Evolutionary conservation across 2,888 invertebrate genomes (phyloP).

Genomic region (Lasioglossum villosulum): DNA sequence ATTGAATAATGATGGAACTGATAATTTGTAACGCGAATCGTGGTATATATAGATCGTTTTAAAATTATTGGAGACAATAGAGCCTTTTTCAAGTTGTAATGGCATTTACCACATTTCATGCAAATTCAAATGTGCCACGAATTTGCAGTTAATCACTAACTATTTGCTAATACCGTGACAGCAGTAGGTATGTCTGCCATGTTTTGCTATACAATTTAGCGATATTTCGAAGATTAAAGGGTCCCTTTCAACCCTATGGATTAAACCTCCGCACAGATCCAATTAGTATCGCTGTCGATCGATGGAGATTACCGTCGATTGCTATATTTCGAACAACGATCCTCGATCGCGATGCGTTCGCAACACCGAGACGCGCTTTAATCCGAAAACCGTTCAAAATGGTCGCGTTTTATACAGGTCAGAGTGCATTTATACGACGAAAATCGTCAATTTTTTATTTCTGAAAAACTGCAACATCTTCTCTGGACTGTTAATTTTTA

Average conservation of each 20-base stretch:
- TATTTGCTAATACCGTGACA: neutral
- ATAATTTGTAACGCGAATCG: neutral
- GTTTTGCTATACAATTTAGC: neutral
- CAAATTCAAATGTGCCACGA: neutral
- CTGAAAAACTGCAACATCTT: neutral
- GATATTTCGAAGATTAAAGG: neutral
- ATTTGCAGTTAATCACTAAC: neutral
- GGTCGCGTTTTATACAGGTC: neutral
- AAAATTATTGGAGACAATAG: too few species aligned
- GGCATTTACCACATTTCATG: neutral
- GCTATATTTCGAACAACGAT: neutral
- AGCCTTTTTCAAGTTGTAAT: neutral
- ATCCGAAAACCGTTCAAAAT: neutral
- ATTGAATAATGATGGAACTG: neutral
- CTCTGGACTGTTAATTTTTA: too few species aligned
- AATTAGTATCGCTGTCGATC: neutral
- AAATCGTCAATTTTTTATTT: neutral
- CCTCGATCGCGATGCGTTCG: neutral
- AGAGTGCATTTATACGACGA: neutral
- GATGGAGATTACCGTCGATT: conserved; percentile 2
- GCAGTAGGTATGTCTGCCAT: neutral
- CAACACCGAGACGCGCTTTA: neutral
- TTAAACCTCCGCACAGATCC: neutral
- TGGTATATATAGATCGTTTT: too few species aligned
- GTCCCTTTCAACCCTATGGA: neutral